phyloP scores from a whole-genome alignment of 2,113 vertebrate species.

The Gymnocephalus cernua region DNA sequence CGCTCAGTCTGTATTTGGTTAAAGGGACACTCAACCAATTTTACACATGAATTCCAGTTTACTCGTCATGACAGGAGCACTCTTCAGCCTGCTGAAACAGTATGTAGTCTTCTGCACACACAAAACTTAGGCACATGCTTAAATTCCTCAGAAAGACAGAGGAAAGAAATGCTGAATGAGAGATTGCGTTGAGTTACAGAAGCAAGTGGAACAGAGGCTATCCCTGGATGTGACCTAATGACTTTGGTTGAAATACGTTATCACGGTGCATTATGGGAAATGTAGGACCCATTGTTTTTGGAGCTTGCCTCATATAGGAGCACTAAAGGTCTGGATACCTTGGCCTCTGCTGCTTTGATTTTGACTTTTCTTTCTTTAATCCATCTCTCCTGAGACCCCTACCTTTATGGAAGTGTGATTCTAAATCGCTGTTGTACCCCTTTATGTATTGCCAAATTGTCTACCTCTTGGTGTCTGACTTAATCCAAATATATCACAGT shows the following conservation, averaged over 20 bases:
- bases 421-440: neutral
- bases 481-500: too few relatives aligned
- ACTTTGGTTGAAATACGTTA: neutral
- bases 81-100: neutral
- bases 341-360: neutral
- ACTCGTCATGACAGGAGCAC: neutral
- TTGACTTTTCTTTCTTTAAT: neutral
- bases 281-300: too few relatives aligned
- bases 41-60: neutral
- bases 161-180: neutral
- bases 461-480: neutral
- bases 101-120: too few relatives aligned
- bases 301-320: too few relatives aligned
- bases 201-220: neutral
- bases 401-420: neutral
- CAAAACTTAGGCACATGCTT: neutral
- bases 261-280: neutral
- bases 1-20: neutral
- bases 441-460: neutral
- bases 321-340: neutral
- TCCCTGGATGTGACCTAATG: neutral
- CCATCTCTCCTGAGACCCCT: neutral
- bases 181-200: neutral
- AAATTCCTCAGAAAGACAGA: neutral
- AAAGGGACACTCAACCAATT: neutral